phyloP scores from a whole-genome alignment of 1,140 invertebrate species.

The Penaeus japonicus region DNA sequence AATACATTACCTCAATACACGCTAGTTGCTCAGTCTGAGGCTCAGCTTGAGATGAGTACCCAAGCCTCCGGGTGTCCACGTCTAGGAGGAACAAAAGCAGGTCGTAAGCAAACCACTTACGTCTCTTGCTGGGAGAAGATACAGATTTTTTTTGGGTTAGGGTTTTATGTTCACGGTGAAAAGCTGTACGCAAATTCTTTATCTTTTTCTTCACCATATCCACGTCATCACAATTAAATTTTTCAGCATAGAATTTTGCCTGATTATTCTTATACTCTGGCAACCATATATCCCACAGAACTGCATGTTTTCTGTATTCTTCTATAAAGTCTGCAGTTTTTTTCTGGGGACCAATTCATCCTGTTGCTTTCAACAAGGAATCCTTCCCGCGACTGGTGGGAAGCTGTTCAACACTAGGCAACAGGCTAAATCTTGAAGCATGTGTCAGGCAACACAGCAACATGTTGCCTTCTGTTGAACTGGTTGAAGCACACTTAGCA shows the following conservation, averaged over 20 bases:
- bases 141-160: constrained; percentile 29
- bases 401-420: constrained; percentile 14
- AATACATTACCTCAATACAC: too few relatives aligned
- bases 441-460: not conserved
- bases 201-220: constrained; percentile 7
- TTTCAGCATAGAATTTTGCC: constrained; percentile 13
- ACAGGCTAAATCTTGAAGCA: constrained; percentile 8
- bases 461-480: constrained; percentile 28
- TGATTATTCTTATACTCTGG: constrained; percentile 12
- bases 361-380: not conserved
- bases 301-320: not conserved
- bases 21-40: too few relatives aligned
- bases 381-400: constrained; percentile 19
- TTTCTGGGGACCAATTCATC: constrained; percentile 13
- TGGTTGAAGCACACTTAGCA: constrained; percentile 23
- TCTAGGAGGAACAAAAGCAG: too few relatives aligned
- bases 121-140: constrained; percentile 15
- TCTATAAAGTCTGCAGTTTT: not conserved
- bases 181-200: constrained; percentile 25
- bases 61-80: not conserved
- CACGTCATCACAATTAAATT: constrained; percentile 23
- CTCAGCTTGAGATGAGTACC: not conserved
- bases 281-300: constrained; percentile 28
- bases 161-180: constrained; percentile 11
- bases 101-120: not conserved